A percentile compares a stretch with the other conserved stretches of the same genome.
Evolutionary conservation across 2,888 invertebrate genomes (phyloP).

Genomic region (Athrips mouffetella): DNA sequence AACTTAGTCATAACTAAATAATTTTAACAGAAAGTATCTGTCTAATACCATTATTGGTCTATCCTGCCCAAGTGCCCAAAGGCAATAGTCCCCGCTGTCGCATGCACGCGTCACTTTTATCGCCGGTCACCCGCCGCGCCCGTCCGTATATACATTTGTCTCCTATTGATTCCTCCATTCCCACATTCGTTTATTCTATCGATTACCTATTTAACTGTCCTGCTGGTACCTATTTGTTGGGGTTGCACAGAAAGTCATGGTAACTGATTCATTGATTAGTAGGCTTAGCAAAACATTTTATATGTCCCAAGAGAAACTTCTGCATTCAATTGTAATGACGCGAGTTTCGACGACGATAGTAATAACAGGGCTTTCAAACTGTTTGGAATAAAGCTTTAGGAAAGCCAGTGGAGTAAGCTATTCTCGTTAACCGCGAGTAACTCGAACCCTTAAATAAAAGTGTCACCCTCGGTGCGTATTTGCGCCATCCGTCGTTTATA

Average conservation of each 20-base stretch:
- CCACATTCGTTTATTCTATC: constrained; percentile 36
- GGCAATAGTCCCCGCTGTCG: constrained; percentile 27
- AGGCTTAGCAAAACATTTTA: background rate
- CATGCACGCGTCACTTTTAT: constrained; percentile 62
- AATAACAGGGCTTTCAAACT: background rate
- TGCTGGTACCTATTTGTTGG: constrained; percentile 8
- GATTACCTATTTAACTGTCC: constrained; percentile 11
- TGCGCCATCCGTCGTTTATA: constrained; percentile 52
- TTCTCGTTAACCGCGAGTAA: constrained; percentile 27
- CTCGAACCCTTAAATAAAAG: constrained; percentile 41
- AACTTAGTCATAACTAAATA: too few species aligned
- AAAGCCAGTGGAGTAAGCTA: constrained; percentile 7
- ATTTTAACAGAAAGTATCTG: background rate
- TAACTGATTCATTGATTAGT: constrained; percentile 8
- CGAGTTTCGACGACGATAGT: background rate
- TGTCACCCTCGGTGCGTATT: constrained; percentile 46
- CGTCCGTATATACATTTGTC: constrained; percentile 32
- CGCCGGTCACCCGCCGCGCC: constrained; percentile 30
- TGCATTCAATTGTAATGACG: background rate
- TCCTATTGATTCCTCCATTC: constrained; percentile 51
- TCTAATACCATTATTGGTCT: background rate
- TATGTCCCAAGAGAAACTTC: background rate
- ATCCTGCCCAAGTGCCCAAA: background rate
- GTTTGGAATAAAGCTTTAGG: background rate
- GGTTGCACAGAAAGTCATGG: constrained; percentile 5